A percentile compares a stretch with the other conserved stretches of the same genome.
phyloP scores from a whole-genome alignment of 2,797 vertebrate genomes.

The Meda fulgida region DNA sequence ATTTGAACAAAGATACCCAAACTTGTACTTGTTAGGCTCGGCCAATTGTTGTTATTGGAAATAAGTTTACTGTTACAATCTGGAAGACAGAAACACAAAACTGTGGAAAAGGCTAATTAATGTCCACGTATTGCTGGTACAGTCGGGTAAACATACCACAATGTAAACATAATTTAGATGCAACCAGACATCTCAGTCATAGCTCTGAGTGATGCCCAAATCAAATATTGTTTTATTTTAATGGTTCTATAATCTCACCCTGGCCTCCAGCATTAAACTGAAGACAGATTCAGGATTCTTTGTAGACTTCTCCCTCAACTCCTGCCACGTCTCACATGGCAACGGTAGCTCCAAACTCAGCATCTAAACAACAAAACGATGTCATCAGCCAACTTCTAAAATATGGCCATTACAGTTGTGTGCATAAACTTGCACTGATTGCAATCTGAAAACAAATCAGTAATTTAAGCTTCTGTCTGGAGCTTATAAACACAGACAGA shows the following conservation, averaged over 20 bases:
- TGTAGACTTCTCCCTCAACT: constrained; percentile 82
- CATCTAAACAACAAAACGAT: constrained; percentile 78
- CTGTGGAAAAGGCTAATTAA: not conserved
- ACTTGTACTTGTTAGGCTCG: not conserved
- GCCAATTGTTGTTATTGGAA: not conserved
- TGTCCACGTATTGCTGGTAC: not conserved
- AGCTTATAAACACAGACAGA: constrained; percentile 3
- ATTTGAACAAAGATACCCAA: not conserved
- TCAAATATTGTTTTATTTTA: not conserved
- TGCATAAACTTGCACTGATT: not conserved
- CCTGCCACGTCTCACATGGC: constrained; percentile 88
- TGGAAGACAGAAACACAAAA: not conserved
- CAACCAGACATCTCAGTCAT: not conserved
- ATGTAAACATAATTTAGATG: not conserved
- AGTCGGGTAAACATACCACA: not conserved
- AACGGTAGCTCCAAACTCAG: constrained; percentile 79
- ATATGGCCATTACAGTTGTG: not conserved
- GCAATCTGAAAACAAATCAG: not conserved
- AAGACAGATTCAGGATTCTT: constrained; percentile 82
- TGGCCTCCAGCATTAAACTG: constrained; percentile 84
- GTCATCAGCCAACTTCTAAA: not conserved
- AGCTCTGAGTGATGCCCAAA: not conserved
- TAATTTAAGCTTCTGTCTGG: not conserved
- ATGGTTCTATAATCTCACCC: constrained; percentile 75
- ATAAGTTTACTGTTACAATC: not conserved